Evolutionary conservation across 2,113 vertebrate species (phyloP).

Genomic region (Podarcis raffonei): DNA sequence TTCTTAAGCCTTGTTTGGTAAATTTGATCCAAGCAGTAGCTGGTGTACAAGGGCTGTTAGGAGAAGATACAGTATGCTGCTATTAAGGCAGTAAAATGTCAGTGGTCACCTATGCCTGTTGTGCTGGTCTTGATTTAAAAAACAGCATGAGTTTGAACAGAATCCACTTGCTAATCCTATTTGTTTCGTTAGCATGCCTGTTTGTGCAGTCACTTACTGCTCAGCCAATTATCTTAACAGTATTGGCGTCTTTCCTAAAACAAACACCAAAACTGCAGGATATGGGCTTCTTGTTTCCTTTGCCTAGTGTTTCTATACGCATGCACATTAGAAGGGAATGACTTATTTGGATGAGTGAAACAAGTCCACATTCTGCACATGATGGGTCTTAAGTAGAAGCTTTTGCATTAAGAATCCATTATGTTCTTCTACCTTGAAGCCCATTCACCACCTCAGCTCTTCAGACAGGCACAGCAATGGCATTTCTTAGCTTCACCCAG

Average conservation of each 20-base stretch:
- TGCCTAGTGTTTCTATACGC: constrained; percentile 10
- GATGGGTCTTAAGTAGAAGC: background rate
- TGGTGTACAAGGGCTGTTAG: background rate
- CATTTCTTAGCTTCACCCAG: background rate
- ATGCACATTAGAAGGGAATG: background rate
- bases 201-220: background rate
- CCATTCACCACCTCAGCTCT: background rate
- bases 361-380: background rate
- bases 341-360: background rate
- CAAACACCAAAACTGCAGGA: background rate
- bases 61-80: background rate
- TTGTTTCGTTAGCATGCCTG: background rate
- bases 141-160: constrained; percentile 18
- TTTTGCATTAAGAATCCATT: background rate
- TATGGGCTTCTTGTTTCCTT: constrained; percentile 24
- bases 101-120: background rate
- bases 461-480: background rate
- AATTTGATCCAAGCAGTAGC: background rate
- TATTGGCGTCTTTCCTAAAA: constrained; percentile 25
- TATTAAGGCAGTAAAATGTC: background rate
- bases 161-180: background rate
- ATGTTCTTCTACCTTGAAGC: background rate
- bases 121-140: background rate
- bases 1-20: background rate
- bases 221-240: background rate